Base-by-base conservation (phyloP, 2,113 vertebrate genomes). In the Spea multiplicata region DNA sequence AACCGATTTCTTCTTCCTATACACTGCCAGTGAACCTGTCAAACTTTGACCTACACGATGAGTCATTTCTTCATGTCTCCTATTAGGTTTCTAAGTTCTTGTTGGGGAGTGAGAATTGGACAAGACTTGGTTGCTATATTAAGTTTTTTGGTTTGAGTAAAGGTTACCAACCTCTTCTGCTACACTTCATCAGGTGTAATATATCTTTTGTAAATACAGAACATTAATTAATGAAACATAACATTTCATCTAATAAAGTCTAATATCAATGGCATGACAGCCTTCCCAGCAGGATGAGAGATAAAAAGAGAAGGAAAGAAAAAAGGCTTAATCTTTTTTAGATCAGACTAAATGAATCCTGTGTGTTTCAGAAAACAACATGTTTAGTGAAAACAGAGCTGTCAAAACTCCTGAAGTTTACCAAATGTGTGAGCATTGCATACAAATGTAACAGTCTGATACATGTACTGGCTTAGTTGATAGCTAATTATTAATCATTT, bases 401-500 rank as follows among this genome's bases (percentile, higher is more conserved):
- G 61, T 75, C 62, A 75, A 50, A 53, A 62, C 48, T 44, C 10
- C 4, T 30, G 17, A 75, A 66, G 62, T 14, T 17, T 52, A 17
- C 3, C 13, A 50, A 53, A 66, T 64, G 0, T 75, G 73, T 53
- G 61, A 75, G 44, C 10, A 65, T n/a, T 45, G 44, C 73, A 66
- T 5, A 75, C 44, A 75, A 66, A 75, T 45, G 10, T 17, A 13
- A 52, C 50, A 14, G 44, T n/a, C 16, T 52, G 8, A 67, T 67
- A 67, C 10, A 10, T 4, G 5, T 46, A 46, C 44, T 45, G 8
- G 65, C 44, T 67, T 67, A 45, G 10, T 5, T 13, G 61, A 17
- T 30, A 17, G 61, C 61, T 30, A 30, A 64, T 17, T 64, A 64
- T 64, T 6, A 71, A 52, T 47, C 13, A 45, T 13, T n/a, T 47